Evolutionary conservation across 2,113 vertebrate species (phyloP), one percentile per base, ranked within the genome.

Genomic region (Alethe castanea): DNA sequence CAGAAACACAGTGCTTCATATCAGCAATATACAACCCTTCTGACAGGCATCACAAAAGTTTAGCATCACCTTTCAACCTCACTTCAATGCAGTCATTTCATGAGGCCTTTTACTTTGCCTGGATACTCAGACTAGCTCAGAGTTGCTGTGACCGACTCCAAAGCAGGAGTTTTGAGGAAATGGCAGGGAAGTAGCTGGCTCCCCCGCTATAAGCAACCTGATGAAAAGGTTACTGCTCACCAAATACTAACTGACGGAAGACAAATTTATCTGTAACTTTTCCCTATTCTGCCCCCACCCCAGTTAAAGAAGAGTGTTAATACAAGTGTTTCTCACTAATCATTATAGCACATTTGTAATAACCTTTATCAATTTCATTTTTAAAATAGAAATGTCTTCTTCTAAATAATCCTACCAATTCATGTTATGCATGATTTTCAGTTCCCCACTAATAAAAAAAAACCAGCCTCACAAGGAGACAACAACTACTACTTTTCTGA

Each of bases 41-140:
- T 28, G 57, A 50, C 22, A 53, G 44, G 42, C 53, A 76, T 29
- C 19, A 14, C 7, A 2, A 4, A 45, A 48, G 38, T 33, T 59
- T 14, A 66, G 31, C 28, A 29, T 4, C 38, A 67, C 35, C 50
- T 64, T 60, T 38, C 64, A 61, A 72, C 25, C 40, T 59, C 6
- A 26, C 44, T 76, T 78, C 57, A 65, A 22, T 33, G n/a, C 24
- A 70, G 24, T 17, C 1, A 42, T 29, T 86, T 40, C 36, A 36
- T 14, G 35, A 80, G 47, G 23, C 60, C 48, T 67, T 36, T 36
- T 14, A 25, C 36, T 60, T 33, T 48, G 25, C 20, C 50, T 61
- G 40, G 48, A 23, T 8, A 50, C 48, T 28, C 45, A 35, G 36
- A 16, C 31, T 1, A 23, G 14, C 47, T 81, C 0, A 0, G 8